A percentile compares a stretch with the other conserved stretches of the same genome.
Conservation (phyloP, 2,113 vertebrate genomes). For the Trichomycterus rosablanca region DNA sequence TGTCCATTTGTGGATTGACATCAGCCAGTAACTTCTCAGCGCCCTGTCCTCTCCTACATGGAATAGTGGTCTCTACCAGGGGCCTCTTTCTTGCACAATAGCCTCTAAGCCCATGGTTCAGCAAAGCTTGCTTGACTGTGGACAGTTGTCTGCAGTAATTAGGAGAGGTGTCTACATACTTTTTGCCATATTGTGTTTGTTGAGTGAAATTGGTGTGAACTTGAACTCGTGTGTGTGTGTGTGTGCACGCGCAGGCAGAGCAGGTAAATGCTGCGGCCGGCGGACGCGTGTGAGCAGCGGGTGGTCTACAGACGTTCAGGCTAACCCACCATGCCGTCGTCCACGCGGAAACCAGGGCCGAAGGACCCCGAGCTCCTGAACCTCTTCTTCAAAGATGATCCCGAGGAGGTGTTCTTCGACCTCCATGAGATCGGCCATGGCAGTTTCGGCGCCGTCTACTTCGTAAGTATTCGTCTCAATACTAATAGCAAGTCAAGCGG, state of each 20-base stretch:
- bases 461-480: slow-evolving; percentile 61
- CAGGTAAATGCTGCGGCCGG: slow-evolving; percentile 63
- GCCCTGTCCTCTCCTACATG: too few relatives aligned
- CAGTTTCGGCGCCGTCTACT: slow-evolving; percentile 78
- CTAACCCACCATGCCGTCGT: slow-evolving; percentile 72
- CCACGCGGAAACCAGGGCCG: slow-evolving; percentile 64
- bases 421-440: slow-evolving; percentile 78
- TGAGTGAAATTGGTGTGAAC: too few relatives aligned
- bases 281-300: slow-evolving; percentile 61
- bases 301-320: slow-evolving; percentile 56
- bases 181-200: too few relatives aligned
- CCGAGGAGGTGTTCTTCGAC: slow-evolving; percentile 75
- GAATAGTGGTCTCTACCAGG: too few relatives aligned
- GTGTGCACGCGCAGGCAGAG: slow-evolving; percentile 23
- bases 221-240: neutral
- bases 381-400: slow-evolving; percentile 78
- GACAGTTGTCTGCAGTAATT: too few relatives aligned
- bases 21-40: too few relatives aligned
- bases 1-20: too few relatives aligned
- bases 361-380: slow-evolving; percentile 69
- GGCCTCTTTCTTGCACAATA: too few relatives aligned
- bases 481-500: too few relatives aligned
- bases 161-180: too few relatives aligned
- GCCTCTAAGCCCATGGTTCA: too few relatives aligned
- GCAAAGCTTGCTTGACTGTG: too few relatives aligned